Evolutionary conservation across 2,888 invertebrate species (phyloP), one percentile per base, ranked within the genome.

Genomic region (Cheilosia scutellata): DNA sequence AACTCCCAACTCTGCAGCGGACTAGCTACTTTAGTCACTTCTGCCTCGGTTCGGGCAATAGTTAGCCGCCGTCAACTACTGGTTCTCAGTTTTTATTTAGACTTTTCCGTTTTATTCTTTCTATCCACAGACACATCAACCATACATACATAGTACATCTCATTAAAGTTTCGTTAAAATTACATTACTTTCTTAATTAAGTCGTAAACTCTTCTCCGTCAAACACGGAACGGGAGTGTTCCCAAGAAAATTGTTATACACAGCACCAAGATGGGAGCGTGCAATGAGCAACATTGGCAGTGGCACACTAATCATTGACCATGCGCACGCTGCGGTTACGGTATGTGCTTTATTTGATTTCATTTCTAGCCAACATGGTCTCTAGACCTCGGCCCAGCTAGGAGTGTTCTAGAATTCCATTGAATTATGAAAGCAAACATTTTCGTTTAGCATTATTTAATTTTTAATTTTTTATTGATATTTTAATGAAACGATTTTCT

Each of bases 171-270:
- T 80, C 76, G 76, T 80, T 80, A 76, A 77, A 82, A 77, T 82
- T 77, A 72, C 82, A 76, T 77, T 80, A 71, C 76, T 65, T 76
- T 82, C 82, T 82, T 86, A 86, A 86, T 86, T 80, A 82, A 86
- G 82, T 80, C 82, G 86, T 86, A 77, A 72, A 82, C 55, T 76
- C 71, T 62, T 68, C 47, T 57, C 53, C 76, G 75, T 84, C 76
- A 77, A 82, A 72, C 76, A 77, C 66, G 86, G 65, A 86, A 86
- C 86, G 86, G 86, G 84, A 79, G 79, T 79, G 84, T 75, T 84
- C 84, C 84, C 79, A 79, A 63, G 79, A 78, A 82, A 58, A 70
- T 40, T 70, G 7, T 44, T 70, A 62, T 33, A 62, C 60, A 37
- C 37, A 37, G 37, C 37, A 68, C 55, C 47, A 62, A 57, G 57